Percentiles rank a stretch among this genome's conserved stretches.
phyloP scores from a whole-genome alignment of 1,140 invertebrate genomes.

The Cyclina sinensis region DNA sequence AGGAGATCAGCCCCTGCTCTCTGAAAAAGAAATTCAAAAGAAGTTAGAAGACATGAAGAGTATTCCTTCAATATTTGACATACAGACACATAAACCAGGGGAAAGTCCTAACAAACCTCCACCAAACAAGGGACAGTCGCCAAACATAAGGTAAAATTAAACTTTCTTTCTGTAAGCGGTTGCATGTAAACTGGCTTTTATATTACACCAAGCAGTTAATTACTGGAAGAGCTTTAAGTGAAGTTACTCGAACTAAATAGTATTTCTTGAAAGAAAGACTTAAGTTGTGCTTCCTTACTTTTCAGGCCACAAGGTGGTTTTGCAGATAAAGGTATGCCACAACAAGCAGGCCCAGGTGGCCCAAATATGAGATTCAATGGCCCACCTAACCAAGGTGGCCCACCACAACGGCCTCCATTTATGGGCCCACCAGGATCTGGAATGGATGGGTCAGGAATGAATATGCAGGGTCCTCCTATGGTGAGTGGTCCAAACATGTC shows the following conservation, averaged over 20 bases:
- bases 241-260: too few relatives aligned
- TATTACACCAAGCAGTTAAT: too few relatives aligned
- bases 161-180: neutral
- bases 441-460: slow-evolving; percentile 51
- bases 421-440: slow-evolving; percentile 1
- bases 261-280: too few relatives aligned
- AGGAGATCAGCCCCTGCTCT: slow-evolving; percentile 51
- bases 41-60: slow-evolving; percentile 90
- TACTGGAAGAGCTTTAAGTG: too few relatives aligned
- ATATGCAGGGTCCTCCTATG: slow-evolving; percentile 46
- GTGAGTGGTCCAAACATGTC: slow-evolving; percentile 34
- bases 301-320: slow-evolving; percentile 79
- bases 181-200: too few relatives aligned
- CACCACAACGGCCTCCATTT: slow-evolving; percentile 39
- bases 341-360: neutral
- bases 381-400: slow-evolving; percentile 37
- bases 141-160: neutral
- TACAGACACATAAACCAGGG: slow-evolving; percentile 80
- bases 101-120: slow-evolving; percentile 75
- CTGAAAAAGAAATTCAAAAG: slow-evolving; percentile 65
- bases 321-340: slow-evolving; percentile 71
- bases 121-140: slow-evolving; percentile 53
- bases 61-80: slow-evolving; percentile 86
- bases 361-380: slow-evolving; percentile 59
- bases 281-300: too few relatives aligned